Percentiles rank a stretch among this genome's conserved stretches.
These are phyloP conservation scores for fruit fly (Drosophila melanogaster) DNA, from an alignment of 1,140 invertebrate genomes.

Conservation along the genomic window DNA sequence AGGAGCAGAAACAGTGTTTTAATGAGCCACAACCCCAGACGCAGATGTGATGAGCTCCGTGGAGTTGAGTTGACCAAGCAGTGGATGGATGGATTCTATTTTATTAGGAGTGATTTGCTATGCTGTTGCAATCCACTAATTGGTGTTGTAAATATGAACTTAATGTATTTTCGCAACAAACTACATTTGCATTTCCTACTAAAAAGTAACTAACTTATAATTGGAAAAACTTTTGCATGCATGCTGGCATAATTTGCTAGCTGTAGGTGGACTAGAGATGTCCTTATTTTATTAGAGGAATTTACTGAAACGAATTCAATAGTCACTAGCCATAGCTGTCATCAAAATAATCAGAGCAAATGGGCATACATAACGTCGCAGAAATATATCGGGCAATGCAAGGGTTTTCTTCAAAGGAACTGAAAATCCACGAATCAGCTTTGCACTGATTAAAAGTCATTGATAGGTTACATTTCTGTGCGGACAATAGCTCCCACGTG, in stretches of 20 bases:
- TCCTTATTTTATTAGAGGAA: too few relatives aligned
- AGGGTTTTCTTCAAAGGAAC: not conserved
- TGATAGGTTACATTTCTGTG: not conserved
- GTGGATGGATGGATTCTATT: constrained; percentile 13
- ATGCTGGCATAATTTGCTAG: too few relatives aligned
- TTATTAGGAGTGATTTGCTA: constrained; percentile 5
- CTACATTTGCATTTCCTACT: not conserved
- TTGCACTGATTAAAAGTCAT: constrained; percentile 18
- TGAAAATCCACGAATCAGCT: not conserved
- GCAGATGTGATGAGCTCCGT: constrained; percentile 20
- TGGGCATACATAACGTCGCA: too few relatives aligned
- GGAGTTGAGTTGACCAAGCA: constrained; percentile 35
- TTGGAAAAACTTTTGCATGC: too few relatives aligned
- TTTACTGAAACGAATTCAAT: not conserved
- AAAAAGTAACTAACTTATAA: too few relatives aligned
- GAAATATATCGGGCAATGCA: too few relatives aligned
- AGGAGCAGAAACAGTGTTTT: constrained; percentile 51
- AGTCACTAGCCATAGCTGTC: not conserved
- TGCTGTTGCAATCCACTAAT: constrained; percentile 1
- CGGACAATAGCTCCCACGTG: constrained; percentile 17
- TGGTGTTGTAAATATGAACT: not conserved
- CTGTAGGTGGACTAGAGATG: too few relatives aligned
- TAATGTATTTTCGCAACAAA: not conserved
- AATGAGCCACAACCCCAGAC: constrained; percentile 47
- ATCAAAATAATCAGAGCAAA: not conserved